Conservation (phyloP, 1,140 invertebrate genomes). For the Drosophila simulans region DNA sequence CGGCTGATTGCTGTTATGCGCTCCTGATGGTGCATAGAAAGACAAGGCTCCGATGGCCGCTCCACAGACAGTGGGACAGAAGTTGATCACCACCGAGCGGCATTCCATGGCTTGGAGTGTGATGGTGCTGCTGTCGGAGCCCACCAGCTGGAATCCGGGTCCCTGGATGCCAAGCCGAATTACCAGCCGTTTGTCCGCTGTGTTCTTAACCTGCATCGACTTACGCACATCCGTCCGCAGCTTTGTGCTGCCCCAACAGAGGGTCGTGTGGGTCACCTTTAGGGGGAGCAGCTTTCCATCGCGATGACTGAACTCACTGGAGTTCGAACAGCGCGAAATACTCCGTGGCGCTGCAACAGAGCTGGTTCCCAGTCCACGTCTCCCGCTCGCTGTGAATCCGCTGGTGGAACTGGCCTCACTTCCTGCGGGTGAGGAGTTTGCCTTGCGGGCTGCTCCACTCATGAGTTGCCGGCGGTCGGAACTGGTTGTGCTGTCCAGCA, state of each 20-base stretch:
- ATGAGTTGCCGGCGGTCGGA: conserved; percentile 51
- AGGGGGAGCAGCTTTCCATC: conserved; percentile 77
- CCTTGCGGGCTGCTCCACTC: conserved; percentile 24
- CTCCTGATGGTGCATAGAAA: conserved; percentile 64
- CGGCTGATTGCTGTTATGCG: conserved; percentile 51
- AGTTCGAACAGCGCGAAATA: conserved; percentile 75
- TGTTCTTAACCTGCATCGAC: conserved; percentile 81
- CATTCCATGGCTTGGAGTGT: conserved; percentile 79
- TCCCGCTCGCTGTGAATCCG: conserved; percentile 29
- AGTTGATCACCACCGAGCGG: conserved; percentile 69
- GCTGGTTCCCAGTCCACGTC: conserved; percentile 11
- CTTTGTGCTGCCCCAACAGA: conserved; percentile 81
- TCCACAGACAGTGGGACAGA: conserved; percentile 80
- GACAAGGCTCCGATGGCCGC: conserved; percentile 68
- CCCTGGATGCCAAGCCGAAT: conserved; percentile 74
- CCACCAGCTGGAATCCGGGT: conserved; percentile 77
- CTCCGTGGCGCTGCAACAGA: conserved; percentile 40
- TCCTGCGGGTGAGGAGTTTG: conserved; percentile 66
- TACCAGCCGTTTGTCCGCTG: conserved; percentile 63
- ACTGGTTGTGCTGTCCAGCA: conserved; percentile 64
- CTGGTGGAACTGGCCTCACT: conserved; percentile 65
- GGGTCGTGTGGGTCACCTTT: conserved; percentile 72
- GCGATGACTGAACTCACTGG: conserved; percentile 83
- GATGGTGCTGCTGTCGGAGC: conserved; percentile 51
- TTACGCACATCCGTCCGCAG: conserved; percentile 73